Conservation (phyloP, 2,888 invertebrate species). For the Acrocera orbiculus region DNA sequence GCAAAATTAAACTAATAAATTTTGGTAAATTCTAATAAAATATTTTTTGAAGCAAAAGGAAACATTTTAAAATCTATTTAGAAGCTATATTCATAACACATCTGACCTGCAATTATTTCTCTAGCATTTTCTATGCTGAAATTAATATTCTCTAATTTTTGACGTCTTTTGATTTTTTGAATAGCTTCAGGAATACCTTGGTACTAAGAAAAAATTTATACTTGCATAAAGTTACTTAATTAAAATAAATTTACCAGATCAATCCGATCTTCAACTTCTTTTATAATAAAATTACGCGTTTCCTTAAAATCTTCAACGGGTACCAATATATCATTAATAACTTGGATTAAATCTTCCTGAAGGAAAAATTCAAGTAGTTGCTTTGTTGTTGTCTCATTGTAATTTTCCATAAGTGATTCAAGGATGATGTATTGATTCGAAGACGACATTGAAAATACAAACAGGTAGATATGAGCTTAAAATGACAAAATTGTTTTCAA, state of each 20-base stretch:
- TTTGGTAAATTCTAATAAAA: too few species aligned
- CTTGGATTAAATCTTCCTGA: conserved; percentile 1
- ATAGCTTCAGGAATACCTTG: too few species aligned
- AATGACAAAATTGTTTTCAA: background rate
- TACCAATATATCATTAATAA: background rate
- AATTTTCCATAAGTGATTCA: conserved; percentile 1
- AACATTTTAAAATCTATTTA: too few species aligned
- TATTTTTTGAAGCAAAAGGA: too few species aligned
- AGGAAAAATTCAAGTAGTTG: conserved; percentile 4
- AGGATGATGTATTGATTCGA: conserved; percentile 2
- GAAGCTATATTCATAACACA: too few species aligned
- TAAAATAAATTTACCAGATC: conserved; percentile 6
- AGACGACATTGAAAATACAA: conserved; percentile 6
- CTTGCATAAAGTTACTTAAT: too few species aligned
- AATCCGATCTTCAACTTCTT: conserved; percentile 6
- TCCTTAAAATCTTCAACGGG: background rate
- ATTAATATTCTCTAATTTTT: too few species aligned
- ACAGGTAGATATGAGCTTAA: conserved; percentile 7
- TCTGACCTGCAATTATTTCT: too few species aligned
- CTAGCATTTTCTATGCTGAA: too few species aligned
- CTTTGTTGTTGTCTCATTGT: background rate
- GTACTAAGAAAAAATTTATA: too few species aligned
- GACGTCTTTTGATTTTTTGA: too few species aligned
- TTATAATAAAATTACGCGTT: background rate
- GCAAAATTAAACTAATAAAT: too few species aligned